Percentiles rank a stretch among this genome's conserved stretches.
Evolutionary conservation across 2,888 invertebrate genomes (phyloP).

Genomic region (Agrochola litura): DNA sequence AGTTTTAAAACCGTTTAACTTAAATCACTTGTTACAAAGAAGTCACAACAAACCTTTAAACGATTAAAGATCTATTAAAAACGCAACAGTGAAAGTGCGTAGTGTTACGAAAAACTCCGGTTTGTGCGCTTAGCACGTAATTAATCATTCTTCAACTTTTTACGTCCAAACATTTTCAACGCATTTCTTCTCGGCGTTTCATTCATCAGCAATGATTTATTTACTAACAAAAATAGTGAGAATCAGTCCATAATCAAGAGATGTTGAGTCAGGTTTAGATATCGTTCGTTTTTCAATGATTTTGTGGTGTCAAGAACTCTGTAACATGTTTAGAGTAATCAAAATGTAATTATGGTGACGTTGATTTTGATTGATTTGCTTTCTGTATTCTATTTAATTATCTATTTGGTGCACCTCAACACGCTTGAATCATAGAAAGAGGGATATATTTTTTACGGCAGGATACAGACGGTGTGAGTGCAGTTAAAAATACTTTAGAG

Average conservation of each 20-base stretch:
- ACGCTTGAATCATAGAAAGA: not conserved
- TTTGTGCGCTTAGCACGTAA: slow-evolving; percentile 42
- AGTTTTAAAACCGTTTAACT: not conserved
- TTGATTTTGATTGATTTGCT: not conserved
- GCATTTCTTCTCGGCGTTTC: slow-evolving; percentile 35
- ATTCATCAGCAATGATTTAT: slow-evolving; percentile 46
- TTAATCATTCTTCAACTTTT: slow-evolving; percentile 63
- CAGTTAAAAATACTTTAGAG: slow-evolving; percentile 9
- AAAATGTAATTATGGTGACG: slow-evolving; percentile 23
- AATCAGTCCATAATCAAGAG: slow-evolving; percentile 40
- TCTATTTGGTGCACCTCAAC: not conserved
- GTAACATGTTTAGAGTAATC: slow-evolving; percentile 5
- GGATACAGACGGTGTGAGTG: not conserved
- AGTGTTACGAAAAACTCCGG: slow-evolving; percentile 44
- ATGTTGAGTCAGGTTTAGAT: slow-evolving; percentile 28
- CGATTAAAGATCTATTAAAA: slow-evolving; percentile 37
- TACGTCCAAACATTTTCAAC: slow-evolving; percentile 46
- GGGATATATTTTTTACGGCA: not conserved
- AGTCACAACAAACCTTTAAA: slow-evolving; percentile 24
- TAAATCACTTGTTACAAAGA: slow-evolving; percentile 1
- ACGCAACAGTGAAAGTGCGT: slow-evolving; percentile 54
- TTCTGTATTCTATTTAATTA: not conserved
- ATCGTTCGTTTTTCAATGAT: slow-evolving; percentile 4
- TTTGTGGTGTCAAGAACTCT: slow-evolving; percentile 12
- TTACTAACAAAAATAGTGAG: slow-evolving; percentile 47